phyloP scores from a whole-genome alignment of 2,797 vertebrate species.

The Somateria mollissima region DNA sequence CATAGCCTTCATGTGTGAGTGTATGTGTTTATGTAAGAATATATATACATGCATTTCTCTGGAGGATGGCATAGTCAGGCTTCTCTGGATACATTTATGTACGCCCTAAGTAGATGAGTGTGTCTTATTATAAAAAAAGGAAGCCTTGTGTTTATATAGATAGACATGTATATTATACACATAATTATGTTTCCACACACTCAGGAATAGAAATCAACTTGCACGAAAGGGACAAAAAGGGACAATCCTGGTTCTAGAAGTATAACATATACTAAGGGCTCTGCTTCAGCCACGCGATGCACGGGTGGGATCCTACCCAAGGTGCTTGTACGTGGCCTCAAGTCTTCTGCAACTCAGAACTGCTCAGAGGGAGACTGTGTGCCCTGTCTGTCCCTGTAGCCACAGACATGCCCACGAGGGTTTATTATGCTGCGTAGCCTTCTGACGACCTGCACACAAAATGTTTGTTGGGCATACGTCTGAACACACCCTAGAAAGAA shows the following conservation, averaged over 20 bases:
- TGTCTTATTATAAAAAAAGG: not conserved
- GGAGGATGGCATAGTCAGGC: not conserved
- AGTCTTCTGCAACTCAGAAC: not conserved
- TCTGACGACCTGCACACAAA: not conserved
- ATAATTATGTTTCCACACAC: not conserved
- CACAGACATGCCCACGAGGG: not conserved
- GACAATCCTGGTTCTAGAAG: not conserved
- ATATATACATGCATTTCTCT: not conserved
- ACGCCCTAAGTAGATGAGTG: not conserved
- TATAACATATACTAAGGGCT: not conserved
- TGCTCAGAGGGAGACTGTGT: accelerated
- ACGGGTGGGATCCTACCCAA: not conserved
- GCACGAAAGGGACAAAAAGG: not conserved
- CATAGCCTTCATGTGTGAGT: not conserved
- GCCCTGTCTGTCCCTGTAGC: not conserved
- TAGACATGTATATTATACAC: not conserved
- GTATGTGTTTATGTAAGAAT: not conserved
- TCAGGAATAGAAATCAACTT: not conserved
- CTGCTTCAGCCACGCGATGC: not conserved
- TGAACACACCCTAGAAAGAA: not conserved
- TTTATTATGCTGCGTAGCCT: not conserved
- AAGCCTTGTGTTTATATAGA: not conserved
- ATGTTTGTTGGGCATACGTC: not conserved
- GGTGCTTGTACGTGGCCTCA: not conserved
- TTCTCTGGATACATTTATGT: not conserved